A percentile compares a stretch with the other conserved stretches of the same genome.
Conservation (phyloP, 2,797 vertebrate genomes). For the Lithobates pipiens region DNA sequence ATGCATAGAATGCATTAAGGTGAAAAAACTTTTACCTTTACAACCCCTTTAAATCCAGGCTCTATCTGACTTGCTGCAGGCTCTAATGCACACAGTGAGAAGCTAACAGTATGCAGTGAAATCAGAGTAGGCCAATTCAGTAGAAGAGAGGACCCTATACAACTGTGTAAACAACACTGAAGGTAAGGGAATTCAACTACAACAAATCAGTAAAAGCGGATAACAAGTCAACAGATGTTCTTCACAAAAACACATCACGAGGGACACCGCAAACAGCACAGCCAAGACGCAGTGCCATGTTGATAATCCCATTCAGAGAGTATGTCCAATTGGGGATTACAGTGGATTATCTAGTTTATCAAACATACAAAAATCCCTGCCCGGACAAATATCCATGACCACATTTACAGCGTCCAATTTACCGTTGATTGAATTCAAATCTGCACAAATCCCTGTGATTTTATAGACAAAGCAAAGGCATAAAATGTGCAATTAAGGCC, state of each 20-base stretch:
- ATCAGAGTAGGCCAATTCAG: too few relatives aligned
- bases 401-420: constrained; percentile 37
- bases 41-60: too few relatives aligned
- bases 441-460: constrained; percentile 33
- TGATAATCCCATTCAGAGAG: constrained; percentile 31
- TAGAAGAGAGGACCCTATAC: too few relatives aligned
- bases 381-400: constrained; percentile 13
- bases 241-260: neutral
- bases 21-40: too few relatives aligned
- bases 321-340: constrained; percentile 34
- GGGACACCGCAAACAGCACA: constrained; percentile 21
- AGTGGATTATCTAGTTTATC: constrained; percentile 37
- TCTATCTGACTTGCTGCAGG: too few relatives aligned
- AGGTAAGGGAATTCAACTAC: too few relatives aligned
- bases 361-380: constrained; percentile 26
- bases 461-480: constrained; percentile 33
- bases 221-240: constrained; percentile 29
- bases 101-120: too few relatives aligned
- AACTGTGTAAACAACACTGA: too few relatives aligned
- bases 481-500: constrained; percentile 41
- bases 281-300: constrained; percentile 9
- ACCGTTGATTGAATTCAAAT: constrained; percentile 23
- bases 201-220: neutral
- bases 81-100: too few relatives aligned
- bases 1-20: too few relatives aligned